Conservation (phyloP, 2,888 invertebrate genomes). For the Synergus japonicus region DNA sequence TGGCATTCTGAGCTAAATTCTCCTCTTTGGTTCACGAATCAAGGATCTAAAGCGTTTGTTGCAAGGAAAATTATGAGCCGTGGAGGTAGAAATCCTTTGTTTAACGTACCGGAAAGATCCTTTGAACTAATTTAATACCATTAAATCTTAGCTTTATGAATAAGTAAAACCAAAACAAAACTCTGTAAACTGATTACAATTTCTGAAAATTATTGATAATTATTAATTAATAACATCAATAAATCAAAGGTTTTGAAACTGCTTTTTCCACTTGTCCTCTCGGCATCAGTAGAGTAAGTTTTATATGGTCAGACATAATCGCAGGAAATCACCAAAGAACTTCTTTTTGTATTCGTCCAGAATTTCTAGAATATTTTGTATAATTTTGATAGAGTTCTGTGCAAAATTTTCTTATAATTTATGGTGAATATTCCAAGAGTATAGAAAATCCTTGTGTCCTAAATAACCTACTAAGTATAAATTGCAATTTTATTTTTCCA, state of each 20-base stretch:
- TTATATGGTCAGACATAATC: slow-evolving; percentile 16
- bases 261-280: not conserved
- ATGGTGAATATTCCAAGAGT: not conserved
- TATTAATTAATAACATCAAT: not conserved
- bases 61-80: slow-evolving; percentile 16
- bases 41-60: not conserved
- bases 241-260: not conserved
- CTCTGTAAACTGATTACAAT: not conserved
- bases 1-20: slow-evolving; percentile 26
- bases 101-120: not conserved
- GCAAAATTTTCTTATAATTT: not conserved
- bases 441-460: not conserved
- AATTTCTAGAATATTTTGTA: no score
- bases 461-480: not conserved
- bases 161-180: not conserved
- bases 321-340: not conserved
- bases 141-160: not conserved
- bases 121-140: not conserved
- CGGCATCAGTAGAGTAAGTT: not conserved
- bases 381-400: no score
- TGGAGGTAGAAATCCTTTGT: slow-evolving; percentile 12
- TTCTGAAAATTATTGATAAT: not conserved
- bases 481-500: not conserved
- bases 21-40: slow-evolving; percentile 4
- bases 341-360: no score